phyloP scores from a whole-genome alignment of 2,888 invertebrate species.

The Bellardia bayeri region DNA sequence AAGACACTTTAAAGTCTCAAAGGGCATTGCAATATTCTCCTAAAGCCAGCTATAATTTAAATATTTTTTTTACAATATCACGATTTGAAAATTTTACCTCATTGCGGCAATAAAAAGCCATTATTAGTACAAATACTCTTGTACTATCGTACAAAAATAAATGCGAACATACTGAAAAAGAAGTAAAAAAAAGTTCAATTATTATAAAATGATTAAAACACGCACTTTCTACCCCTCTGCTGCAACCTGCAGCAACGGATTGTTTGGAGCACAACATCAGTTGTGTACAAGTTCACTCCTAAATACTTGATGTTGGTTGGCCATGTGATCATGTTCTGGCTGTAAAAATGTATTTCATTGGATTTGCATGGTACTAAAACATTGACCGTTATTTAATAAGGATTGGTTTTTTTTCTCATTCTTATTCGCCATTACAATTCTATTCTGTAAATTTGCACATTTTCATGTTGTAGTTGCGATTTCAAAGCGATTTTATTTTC shows the following conservation, averaged over 20 bases:
- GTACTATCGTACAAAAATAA: constrained; percentile 5
- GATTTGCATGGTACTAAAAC: constrained; percentile 40
- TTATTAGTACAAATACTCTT: constrained; percentile 32
- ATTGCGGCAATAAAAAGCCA: constrained; percentile 14
- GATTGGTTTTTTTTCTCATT: constrained; percentile 33
- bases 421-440: constrained; percentile 17
- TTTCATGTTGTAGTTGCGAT: constrained; percentile 26
- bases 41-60: background rate
- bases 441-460: constrained; percentile 35
- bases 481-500: constrained; percentile 26
- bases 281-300: background rate
- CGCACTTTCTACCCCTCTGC: constrained; percentile 45
- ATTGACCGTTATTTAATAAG: constrained; percentile 66
- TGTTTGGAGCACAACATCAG: background rate
- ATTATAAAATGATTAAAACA: constrained; percentile 56
- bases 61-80: constrained; percentile 53
- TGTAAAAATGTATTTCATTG: background rate
- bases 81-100: constrained; percentile 46
- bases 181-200: constrained; percentile 15
- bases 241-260: background rate
- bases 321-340: constrained; percentile 10
- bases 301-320: background rate
- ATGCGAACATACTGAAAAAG: background rate
- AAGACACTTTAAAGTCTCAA: too few relatives aligned
- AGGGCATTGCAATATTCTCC: constrained; percentile 9